Base-by-base conservation (phyloP, 1,140 invertebrate species). In the Xylocopa sonorina region DNA sequence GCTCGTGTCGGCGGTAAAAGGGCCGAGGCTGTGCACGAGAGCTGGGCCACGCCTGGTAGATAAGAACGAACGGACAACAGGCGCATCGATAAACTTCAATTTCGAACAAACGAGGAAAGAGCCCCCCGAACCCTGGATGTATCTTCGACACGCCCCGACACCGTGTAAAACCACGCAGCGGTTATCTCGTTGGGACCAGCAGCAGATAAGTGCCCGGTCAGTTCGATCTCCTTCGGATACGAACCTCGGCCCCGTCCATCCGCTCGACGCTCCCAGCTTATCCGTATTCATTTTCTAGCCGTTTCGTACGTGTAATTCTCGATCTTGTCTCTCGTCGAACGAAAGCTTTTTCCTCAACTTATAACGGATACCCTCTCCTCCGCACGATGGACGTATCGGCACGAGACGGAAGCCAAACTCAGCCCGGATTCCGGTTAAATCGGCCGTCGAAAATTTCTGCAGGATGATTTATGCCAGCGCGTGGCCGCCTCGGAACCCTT, bases 101-200 rank as follows among this genome's bases (percentile, higher is more conserved):
- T 85, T 85, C 71, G 79, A 84, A 84, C 84, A 85, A 85, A 85
- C 83, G 84, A 85, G 84, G 83, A 85, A 85, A 85, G 79, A 75
- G 71, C 24, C 43, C 21, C 24, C 60, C 29, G 41, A n/a, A 29
- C 51, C 82, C 60, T 55, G 73, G 63, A 81, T 68, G 63, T 73
- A 85, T 85, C 75, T 51, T 71, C 69, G 80, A 86, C 84, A 86
- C 84, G 84, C 84, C 84, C 84, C 84, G 62, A 86, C 84, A 86
- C 84, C 60, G 78, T 86, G 76, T 86, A 80, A 86, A 86, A 85
- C 80, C 84, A 73, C 69, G 76, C 46, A 29, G 34, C 73, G 57
- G 46, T 87, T 87, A 87, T 87, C 85, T 78, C 62, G 21, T 34
- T 55, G 68, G 66, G 79, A 74, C 64, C 62, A 58, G 75, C 76